Evolutionary conservation across 2,797 vertebrate genomes (phyloP).

Genomic region (Sitta carolinensis): DNA sequence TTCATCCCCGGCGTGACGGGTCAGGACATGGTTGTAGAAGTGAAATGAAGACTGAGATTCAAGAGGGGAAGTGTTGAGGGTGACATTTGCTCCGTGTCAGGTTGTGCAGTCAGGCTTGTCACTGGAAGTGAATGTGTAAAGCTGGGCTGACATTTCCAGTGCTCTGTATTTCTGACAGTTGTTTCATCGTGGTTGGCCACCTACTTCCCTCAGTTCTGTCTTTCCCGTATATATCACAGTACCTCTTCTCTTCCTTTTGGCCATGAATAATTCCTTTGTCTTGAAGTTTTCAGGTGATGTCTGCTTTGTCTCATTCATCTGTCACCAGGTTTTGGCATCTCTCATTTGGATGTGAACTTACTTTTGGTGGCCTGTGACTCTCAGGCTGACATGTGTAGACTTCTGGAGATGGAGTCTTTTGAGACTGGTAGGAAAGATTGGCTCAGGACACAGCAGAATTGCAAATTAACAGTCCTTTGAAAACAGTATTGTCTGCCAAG

Average conservation of each 20-base stretch:
- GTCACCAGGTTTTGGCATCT: not conserved
- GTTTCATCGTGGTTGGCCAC: not conserved
- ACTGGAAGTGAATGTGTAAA: rapidly evolving
- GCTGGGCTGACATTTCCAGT: not conserved
- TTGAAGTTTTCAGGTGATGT: conserved; percentile 8
- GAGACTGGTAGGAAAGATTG: not conserved
- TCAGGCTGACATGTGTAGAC: not conserved
- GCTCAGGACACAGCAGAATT: not conserved
- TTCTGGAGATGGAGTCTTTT: not conserved
- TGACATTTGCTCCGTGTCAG: rapidly evolving
- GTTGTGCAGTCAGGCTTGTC: not conserved
- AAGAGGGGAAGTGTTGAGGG: not conserved
- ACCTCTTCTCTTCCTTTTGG: not conserved
- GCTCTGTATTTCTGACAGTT: not conserved
- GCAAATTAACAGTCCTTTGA: not conserved
- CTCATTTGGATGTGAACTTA: not conserved
- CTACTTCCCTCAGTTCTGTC: not conserved
- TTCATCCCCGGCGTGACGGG: not conserved
- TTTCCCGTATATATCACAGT: not conserved
- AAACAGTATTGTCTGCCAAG: not conserved
- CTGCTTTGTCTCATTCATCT: not conserved
- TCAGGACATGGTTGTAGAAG: not conserved
- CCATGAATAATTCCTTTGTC: not conserved
- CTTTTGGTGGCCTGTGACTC: not conserved
- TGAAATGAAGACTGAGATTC: not conserved